A percentile compares a stretch with the other conserved stretches of the same genome.
phyloP scores from a whole-genome alignment of 2,113 vertebrate genomes.

The Mesoclemmys tuberculata region DNA sequence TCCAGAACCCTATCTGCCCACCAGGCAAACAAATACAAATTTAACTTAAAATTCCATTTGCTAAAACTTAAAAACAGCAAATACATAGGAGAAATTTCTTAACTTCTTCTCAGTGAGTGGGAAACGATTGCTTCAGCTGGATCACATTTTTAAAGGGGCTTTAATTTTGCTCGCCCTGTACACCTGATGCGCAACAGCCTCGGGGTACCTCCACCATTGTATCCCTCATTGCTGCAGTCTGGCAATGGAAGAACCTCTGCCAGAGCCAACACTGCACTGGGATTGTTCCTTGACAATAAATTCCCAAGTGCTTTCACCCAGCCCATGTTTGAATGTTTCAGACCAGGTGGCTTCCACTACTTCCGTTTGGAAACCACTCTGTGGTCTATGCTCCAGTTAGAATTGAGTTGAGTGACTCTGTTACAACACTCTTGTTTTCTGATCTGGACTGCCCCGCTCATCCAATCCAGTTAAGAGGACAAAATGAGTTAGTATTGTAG shows the following conservation, averaged over 20 bases:
- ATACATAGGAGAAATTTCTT: accelerated
- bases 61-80: not conserved
- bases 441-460: not conserved
- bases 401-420: not conserved
- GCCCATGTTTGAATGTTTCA: not conserved
- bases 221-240: not conserved
- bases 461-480: not conserved
- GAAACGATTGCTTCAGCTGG: not conserved
- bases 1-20: not conserved
- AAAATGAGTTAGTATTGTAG: too few relatives aligned
- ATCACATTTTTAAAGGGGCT: not conserved
- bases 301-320: not conserved
- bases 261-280: accelerated
- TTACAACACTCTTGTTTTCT: not conserved
- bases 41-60: not conserved
- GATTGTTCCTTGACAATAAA: not conserved
- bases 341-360: not conserved
- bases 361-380: not conserved
- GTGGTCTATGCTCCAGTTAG: not conserved
- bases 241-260: accelerated
- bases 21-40: not conserved
- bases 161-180: accelerated
- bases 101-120: not conserved
- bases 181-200: accelerated
- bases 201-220: accelerated